These are phyloP conservation scores for Sanderia malayensis DNA, from an alignment of 30 jellyfish, hydroid and myxozoan genomes.

Conservation along the genomic window DNA sequence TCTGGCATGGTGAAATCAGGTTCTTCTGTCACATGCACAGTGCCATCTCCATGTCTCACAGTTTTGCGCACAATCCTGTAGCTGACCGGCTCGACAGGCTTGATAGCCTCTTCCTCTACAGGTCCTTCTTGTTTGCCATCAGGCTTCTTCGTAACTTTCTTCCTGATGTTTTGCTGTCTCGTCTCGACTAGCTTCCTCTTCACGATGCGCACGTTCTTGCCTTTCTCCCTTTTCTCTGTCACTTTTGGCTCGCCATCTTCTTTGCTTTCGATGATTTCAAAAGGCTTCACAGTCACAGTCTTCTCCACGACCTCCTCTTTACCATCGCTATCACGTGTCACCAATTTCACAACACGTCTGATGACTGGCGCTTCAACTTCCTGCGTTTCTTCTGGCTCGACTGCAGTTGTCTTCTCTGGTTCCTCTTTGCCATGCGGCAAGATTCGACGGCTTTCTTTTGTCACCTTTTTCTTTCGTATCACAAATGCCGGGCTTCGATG, in stretches of 20 bases:
- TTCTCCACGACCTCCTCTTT: not conserved
- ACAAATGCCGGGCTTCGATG: conserved; percentile 21
- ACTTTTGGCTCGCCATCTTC: conserved; percentile 32
- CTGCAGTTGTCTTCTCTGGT: not conserved
- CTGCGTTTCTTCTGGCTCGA: conserved; percentile 8
- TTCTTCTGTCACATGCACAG: conserved; percentile 2
- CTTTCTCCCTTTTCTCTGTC: conserved; percentile 6
- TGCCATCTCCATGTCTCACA: conserved; percentile 6
- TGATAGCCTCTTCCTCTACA: not conserved
- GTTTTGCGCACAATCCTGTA: conserved; percentile 11
- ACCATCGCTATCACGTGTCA: not conserved
- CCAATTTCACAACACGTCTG: conserved; percentile 3
- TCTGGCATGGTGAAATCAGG: conserved; percentile 12
- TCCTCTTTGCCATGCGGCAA: conserved; percentile 69
- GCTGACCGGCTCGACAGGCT: conserved; percentile 12
- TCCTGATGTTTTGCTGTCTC: conserved; percentile 1
- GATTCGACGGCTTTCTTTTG: conserved; percentile 46
- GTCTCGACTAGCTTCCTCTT: conserved; percentile 1
- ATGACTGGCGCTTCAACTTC: not conserved
- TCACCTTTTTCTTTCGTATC: conserved; percentile 44
- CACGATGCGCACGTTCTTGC: conserved; percentile 9
- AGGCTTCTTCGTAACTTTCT: not conserved
- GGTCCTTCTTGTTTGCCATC: conserved; percentile 7
- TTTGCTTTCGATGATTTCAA: not conserved
- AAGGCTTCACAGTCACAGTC: not conserved